These are phyloP conservation scores for Clarias pachynema DNA, from an alignment of 2,797 vertebrate species.

Conservation along the genomic window DNA sequence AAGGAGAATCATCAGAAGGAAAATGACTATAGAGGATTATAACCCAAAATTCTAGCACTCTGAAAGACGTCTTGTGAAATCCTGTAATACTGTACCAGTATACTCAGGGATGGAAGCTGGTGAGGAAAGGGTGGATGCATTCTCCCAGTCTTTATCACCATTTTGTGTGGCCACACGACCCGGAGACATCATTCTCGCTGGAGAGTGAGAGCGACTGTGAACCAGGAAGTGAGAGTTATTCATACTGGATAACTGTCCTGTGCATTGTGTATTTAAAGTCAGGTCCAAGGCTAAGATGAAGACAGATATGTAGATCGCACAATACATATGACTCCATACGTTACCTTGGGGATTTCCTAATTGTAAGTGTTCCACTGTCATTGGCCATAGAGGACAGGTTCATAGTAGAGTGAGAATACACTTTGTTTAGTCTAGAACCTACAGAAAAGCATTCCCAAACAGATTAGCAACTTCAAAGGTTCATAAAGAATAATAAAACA, in stretches of 20 bases:
- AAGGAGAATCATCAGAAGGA: not conserved
- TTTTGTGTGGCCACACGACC: slow-evolving; percentile 77
- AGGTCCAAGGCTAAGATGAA: not conserved
- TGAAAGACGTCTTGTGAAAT: not conserved
- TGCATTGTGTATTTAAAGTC: not conserved
- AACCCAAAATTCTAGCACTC: not conserved
- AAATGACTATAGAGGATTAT: not conserved
- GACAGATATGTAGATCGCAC: not conserved
- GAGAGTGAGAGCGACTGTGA: slow-evolving; percentile 85
- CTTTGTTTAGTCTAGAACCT: slow-evolving; percentile 86
- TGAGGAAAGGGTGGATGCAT: slow-evolving; percentile 86
- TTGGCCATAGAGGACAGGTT: slow-evolving; percentile 88
- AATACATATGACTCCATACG: not conserved
- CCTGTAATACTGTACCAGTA: slow-evolving; percentile 74
- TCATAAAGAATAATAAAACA: not conserved
- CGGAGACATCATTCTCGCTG: slow-evolving; percentile 84
- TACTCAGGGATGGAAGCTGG: slow-evolving; percentile 91
- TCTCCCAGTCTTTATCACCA: slow-evolving; percentile 90
- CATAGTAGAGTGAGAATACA: slow-evolving; percentile 90
- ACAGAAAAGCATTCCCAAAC: slow-evolving; percentile 2
- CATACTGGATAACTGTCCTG: not conserved
- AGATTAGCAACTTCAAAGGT: not conserved
- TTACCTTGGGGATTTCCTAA: slow-evolving; percentile 83
- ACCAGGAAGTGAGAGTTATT: slow-evolving; percentile 1
- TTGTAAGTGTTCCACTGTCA: slow-evolving; percentile 76